Percentiles rank a stretch among this genome's conserved stretches.
These are phyloP conservation scores for Chloroclystis v-ata DNA, from an alignment of 2,888 invertebrate species.

Conservation along the genomic window DNA sequence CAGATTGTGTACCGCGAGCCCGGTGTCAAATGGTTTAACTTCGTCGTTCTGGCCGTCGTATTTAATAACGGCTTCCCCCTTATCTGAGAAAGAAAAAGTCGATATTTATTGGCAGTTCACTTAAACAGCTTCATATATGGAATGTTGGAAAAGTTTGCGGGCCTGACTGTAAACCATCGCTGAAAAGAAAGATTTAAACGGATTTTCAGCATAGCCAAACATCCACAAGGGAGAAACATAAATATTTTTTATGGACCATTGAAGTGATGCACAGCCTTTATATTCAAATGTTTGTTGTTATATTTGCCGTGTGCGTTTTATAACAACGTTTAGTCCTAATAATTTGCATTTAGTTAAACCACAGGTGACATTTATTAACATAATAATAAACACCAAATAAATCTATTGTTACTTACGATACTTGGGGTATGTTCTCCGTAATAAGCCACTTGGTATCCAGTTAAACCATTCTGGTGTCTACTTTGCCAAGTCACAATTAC, in stretches of 20 bases:
- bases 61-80: slow-evolving; percentile 84
- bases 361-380: slow-evolving; percentile 34
- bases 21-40: slow-evolving; percentile 85
- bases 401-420: slow-evolving; percentile 65
- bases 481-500: slow-evolving; percentile 94
- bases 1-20: slow-evolving; percentile 91
- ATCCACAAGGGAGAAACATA: slow-evolving; percentile 68
- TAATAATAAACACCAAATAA: neutral
- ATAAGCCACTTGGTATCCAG: slow-evolving; percentile 91
- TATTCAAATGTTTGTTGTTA: slow-evolving; percentile 75
- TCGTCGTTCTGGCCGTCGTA: slow-evolving; percentile 84
- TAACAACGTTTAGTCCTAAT: slow-evolving; percentile 45
- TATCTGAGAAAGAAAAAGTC: slow-evolving; percentile 73
- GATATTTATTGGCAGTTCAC: slow-evolving; percentile 21
- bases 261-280: slow-evolving; percentile 75
- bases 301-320: slow-evolving; percentile 56
- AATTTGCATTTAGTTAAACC: slow-evolving; percentile 40
- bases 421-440: slow-evolving; percentile 77
- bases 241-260: slow-evolving; percentile 78
- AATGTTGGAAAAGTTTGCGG: slow-evolving; percentile 41
- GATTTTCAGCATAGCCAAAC: slow-evolving; percentile 59
- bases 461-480: slow-evolving; percentile 89
- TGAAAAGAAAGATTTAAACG: slow-evolving; percentile 65
- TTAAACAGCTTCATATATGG: slow-evolving; percentile 23
- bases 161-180: slow-evolving; percentile 44